Percentiles rank a stretch among this genome's conserved stretches.
Evolutionary conservation across 2,113 vertebrate species (phyloP).

Genomic region (Sterna hirundo): DNA sequence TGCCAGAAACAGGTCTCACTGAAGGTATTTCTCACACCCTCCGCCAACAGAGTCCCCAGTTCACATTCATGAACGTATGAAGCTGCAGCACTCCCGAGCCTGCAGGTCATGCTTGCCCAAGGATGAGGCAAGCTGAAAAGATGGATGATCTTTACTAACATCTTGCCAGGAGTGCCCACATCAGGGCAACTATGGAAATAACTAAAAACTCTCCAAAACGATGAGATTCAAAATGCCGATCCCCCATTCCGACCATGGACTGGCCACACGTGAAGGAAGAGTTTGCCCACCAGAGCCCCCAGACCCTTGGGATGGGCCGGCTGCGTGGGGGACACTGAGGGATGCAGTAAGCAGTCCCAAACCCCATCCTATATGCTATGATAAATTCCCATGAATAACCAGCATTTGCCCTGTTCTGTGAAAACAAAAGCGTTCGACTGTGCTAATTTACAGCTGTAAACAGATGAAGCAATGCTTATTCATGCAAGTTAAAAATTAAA

Average conservation of each 20-base stretch:
- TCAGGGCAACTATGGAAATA: background rate
- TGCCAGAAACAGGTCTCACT: background rate
- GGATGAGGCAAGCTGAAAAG: background rate
- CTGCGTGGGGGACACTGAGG: background rate
- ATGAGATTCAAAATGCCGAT: background rate
- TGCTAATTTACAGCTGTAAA: background rate
- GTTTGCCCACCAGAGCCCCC: background rate
- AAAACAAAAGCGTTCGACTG: background rate
- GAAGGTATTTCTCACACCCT: background rate
- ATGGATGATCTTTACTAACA: background rate
- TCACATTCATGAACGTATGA: background rate
- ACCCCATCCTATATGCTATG: background rate
- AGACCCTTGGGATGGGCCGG: background rate
- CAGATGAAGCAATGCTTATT: background rate
- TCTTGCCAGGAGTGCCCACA: background rate
- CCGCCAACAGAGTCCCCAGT: fast-evolving
- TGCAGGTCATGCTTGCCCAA: background rate
- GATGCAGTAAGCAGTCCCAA: background rate
- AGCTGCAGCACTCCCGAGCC: background rate
- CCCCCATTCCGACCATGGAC: fast-evolving
- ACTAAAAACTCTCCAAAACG: background rate
- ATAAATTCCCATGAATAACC: background rate
- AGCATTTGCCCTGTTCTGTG: background rate
- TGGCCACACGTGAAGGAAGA: background rate
- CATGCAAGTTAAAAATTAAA: background rate